Evolutionary conservation across 2,888 invertebrate genomes (phyloP).

Genomic region (Pemphredon lugubris): DNA sequence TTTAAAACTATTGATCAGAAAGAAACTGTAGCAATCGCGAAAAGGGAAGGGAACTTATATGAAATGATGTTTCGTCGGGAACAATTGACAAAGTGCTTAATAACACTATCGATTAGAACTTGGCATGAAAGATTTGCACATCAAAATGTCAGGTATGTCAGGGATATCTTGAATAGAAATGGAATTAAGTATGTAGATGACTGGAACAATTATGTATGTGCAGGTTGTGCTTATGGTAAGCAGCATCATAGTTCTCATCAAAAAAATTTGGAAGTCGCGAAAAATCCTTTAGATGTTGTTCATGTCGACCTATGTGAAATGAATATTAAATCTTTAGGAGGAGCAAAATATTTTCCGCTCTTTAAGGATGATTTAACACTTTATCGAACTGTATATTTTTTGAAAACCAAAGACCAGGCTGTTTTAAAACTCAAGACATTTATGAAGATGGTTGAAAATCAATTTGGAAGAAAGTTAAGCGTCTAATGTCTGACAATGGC

Average conservation of each 20-base stretch:
- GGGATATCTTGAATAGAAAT: conserved; percentile 52
- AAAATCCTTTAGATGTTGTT: conserved; percentile 52
- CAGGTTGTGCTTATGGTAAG: conserved; percentile 63
- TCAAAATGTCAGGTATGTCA: conserved; percentile 63
- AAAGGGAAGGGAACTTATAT: conserved; percentile 50
- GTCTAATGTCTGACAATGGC: not conserved
- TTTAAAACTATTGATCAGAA: not conserved
- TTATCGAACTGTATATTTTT: conserved; percentile 66
- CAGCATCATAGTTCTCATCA: conserved; percentile 64
- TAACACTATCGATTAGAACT: conserved; percentile 53
- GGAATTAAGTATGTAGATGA: conserved; percentile 62
- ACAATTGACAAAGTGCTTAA: conserved; percentile 35
- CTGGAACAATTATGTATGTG: conserved; percentile 62
- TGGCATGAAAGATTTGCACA: conserved; percentile 69
- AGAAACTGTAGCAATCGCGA: conserved; percentile 43
- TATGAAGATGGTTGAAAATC: conserved; percentile 1
- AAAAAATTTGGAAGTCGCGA: conserved; percentile 58
- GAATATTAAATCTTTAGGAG: conserved; percentile 61
- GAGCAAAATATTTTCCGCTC: conserved; percentile 67
- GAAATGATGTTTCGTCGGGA: conserved; percentile 59
- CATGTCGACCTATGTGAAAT: conserved; percentile 70
- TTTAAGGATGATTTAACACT: conserved; percentile 66
- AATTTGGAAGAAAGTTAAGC: conserved; percentile 32
- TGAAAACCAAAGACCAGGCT: conserved; percentile 67
- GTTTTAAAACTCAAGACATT: not conserved